These are phyloP conservation scores for Glaucopsyche alexis DNA, from an alignment of 2,888 invertebrate species.

Conservation along the genomic window DNA sequence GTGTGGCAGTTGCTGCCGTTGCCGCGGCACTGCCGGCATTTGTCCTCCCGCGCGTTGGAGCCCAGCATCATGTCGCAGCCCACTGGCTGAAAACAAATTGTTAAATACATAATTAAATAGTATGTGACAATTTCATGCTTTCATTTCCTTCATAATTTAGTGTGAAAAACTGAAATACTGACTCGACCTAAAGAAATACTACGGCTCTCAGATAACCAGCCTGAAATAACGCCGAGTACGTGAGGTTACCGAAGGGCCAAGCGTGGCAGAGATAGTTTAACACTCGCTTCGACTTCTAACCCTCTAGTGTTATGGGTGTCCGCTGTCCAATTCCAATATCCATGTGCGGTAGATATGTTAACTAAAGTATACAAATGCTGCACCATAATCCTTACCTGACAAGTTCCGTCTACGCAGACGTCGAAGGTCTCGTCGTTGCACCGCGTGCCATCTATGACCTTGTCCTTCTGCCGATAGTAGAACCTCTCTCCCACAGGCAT, in stretches of 20 bases:
- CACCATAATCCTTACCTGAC: slow-evolving; percentile 82
- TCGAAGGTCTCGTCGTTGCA: slow-evolving; percentile 91
- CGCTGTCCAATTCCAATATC: too few species aligned
- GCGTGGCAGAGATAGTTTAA: too few species aligned
- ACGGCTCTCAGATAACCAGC: too few species aligned
- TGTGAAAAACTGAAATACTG: too few species aligned
- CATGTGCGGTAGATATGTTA: too few species aligned
- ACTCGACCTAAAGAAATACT: too few species aligned
- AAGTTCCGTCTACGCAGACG: slow-evolving; percentile 96
- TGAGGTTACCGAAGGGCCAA: too few species aligned
- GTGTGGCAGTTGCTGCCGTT: slow-evolving; percentile 94
- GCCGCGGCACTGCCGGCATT: slow-evolving; percentile 95
- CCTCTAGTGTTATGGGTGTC: too few species aligned
- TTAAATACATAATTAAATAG: slow-evolving; percentile 1
- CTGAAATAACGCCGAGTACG: too few species aligned
- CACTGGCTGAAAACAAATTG: slow-evolving; percentile 82
- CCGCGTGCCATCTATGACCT: slow-evolving; percentile 91
- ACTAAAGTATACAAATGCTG: not conserved
- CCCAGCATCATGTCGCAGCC: slow-evolving; percentile 98
- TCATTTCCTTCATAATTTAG: too few species aligned
- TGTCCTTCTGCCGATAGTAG: slow-evolving; percentile 91
- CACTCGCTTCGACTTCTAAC: too few species aligned
- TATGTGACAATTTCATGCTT: not conserved
- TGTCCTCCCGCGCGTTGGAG: slow-evolving; percentile 91
- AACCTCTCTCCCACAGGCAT: slow-evolving; percentile 95